These are phyloP conservation scores for Parauchenoglanis ngamensis DNA, from an alignment of 2,797 vertebrate genomes.

Conservation along the genomic window DNA sequence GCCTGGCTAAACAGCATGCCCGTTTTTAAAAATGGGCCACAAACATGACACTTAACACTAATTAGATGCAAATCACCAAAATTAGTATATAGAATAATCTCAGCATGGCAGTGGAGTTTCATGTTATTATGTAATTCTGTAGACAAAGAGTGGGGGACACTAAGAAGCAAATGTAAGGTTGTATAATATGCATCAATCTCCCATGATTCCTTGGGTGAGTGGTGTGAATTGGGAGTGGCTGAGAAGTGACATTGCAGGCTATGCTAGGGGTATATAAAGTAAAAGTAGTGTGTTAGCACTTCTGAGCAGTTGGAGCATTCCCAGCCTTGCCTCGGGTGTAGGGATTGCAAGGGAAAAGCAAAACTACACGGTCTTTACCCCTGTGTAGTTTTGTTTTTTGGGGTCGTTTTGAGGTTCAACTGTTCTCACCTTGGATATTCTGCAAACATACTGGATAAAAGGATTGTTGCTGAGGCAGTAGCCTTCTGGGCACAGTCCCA, in stretches of 20 bases:
- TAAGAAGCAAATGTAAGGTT: slow-evolving; percentile 71
- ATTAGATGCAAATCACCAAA: slow-evolving; percentile 10
- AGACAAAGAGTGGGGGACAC: slow-evolving; percentile 61
- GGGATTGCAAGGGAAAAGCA: slow-evolving; percentile 93
- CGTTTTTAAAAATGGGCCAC: background rate
- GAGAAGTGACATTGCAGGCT: slow-evolving; percentile 66
- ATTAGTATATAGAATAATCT: background rate
- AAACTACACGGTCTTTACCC: slow-evolving; percentile 83
- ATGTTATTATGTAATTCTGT: slow-evolving; percentile 66
- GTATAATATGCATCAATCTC: slow-evolving; percentile 73
- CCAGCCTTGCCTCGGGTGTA: slow-evolving; percentile 98
- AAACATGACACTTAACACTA: slow-evolving; percentile 13
- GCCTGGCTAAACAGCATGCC: slow-evolving; percentile 25
- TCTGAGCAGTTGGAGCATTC: slow-evolving; percentile 97
- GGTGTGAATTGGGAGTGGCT: slow-evolving; percentile 75
- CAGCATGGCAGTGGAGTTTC: slow-evolving; percentile 25
- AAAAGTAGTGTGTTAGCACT: slow-evolving; percentile 80
- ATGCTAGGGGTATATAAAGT: slow-evolving; percentile 87
- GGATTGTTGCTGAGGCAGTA: slow-evolving; percentile 72
- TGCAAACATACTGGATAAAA: slow-evolving; percentile 82
- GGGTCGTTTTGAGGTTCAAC: slow-evolving; percentile 82
- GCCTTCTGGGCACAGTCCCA: slow-evolving; percentile 87
- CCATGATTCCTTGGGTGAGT: slow-evolving; percentile 67
- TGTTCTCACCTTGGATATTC: slow-evolving; percentile 90
- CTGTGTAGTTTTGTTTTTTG: slow-evolving; percentile 92